These are phyloP conservation scores for Sceliomorpha sp. DNA, from an alignment of 2,888 invertebrate genomes.

Conservation along the genomic window DNA sequence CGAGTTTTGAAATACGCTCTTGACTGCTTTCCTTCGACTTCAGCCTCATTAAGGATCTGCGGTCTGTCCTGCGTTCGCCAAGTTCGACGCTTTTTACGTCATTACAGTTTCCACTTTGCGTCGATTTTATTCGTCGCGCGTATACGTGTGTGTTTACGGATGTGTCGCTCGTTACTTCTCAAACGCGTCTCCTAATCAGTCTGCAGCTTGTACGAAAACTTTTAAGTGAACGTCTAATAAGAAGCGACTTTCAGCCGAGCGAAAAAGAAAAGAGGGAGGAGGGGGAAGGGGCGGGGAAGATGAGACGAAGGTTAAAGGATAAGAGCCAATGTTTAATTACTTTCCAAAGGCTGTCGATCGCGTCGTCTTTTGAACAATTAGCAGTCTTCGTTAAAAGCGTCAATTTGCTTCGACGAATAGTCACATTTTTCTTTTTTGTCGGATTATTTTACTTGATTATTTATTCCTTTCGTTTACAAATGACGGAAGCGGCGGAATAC, in stretches of 20 bases:
- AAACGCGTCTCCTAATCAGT: constrained; percentile 50
- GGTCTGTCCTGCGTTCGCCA: constrained; percentile 37
- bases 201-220: constrained; percentile 47
- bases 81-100: constrained; percentile 45
- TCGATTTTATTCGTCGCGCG: constrained; percentile 38
- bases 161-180: constrained; percentile 44
- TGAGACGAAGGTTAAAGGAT: constrained; percentile 15
- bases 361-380: too few relatives aligned
- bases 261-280: too few relatives aligned
- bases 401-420: too few relatives aligned
- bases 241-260: constrained; percentile 22
- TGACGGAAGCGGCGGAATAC: too few relatives aligned
- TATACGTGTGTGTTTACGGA: constrained; percentile 44
- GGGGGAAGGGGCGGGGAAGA: constrained; percentile 22
- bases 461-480: too few relatives aligned
- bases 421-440: too few relatives aligned
- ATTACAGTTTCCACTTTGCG: constrained; percentile 53
- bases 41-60: constrained; percentile 50
- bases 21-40: constrained; percentile 41
- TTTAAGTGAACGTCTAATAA: constrained; percentile 46
- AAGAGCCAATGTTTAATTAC: constrained; percentile 43
- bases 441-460: too few relatives aligned
- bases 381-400: too few relatives aligned
- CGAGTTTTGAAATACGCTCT: constrained; percentile 39
- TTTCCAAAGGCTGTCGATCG: constrained; percentile 40